These are phyloP conservation scores for Rhabdomys pumilio DNA, from an alignment of 2,797 vertebrate species.

Conservation along the genomic window DNA sequence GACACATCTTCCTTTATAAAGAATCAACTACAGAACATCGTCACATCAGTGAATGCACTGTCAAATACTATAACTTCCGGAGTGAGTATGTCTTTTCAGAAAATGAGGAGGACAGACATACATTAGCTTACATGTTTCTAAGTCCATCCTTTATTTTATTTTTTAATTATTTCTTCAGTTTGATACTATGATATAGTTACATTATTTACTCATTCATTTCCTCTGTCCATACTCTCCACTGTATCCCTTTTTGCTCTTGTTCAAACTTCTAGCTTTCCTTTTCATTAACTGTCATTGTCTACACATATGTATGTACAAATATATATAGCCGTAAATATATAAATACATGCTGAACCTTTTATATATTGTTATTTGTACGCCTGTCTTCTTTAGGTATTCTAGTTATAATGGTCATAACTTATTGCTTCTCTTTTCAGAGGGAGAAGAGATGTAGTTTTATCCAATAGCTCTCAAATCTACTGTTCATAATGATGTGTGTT, in stretches of 20 bases:
- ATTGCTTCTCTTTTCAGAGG: background rate
- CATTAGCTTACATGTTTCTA: background rate
- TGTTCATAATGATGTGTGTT: background rate
- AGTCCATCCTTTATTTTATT: background rate
- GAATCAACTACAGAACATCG: background rate
- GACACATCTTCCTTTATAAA: background rate
- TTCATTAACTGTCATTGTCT: background rate
- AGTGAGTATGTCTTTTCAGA: rapidly evolving
- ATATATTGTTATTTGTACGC: background rate
- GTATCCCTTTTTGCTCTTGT: background rate
- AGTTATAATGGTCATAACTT: background rate
- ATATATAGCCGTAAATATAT: background rate
- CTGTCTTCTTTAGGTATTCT: background rate
- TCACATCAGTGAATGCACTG: background rate
- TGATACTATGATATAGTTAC: background rate
- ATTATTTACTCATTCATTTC: background rate
- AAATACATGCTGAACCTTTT: background rate
- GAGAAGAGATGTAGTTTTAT: background rate
- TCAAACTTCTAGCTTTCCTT: background rate
- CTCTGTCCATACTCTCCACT: background rate
- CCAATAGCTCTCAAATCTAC: rapidly evolving
- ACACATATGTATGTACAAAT: background rate
- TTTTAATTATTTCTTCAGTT: background rate
- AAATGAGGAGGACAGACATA: too few relatives aligned
- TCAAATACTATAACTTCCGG: rapidly evolving